Evolutionary conservation across 2,888 invertebrate species (phyloP).

Genomic region (Drosophila subsilvestris): DNA sequence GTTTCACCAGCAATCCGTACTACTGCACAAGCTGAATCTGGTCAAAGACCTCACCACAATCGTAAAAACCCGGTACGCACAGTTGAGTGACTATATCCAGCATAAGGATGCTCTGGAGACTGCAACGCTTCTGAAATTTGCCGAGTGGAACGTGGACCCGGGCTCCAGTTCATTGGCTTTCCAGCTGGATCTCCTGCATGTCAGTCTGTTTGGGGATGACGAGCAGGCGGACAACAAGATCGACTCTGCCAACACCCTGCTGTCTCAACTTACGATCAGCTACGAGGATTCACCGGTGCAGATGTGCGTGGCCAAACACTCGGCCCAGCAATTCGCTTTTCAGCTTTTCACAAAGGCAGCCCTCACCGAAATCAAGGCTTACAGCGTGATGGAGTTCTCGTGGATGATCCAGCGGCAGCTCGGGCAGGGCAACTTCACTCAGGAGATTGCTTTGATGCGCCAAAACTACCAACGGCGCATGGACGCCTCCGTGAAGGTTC

Average conservation of each 20-base stretch:
- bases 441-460: constrained; percentile 88
- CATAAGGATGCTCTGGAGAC: background rate
- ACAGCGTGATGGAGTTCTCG: constrained; percentile 94
- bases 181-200: constrained; percentile 18
- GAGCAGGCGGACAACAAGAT: background rate
- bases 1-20: background rate
- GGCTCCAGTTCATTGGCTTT: constrained; percentile 23
- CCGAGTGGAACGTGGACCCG: constrained; percentile 37
- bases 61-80: background rate
- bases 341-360: constrained; percentile 92
- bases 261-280: constrained; percentile 16
- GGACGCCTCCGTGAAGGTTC: constrained; percentile 83
- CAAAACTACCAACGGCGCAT: constrained; percentile 87
- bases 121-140: background rate
- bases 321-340: constrained; percentile 91
- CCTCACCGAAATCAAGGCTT: constrained; percentile 92
- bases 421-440: constrained; percentile 90
- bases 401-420: constrained; percentile 91
- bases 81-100: background rate
- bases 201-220: constrained; percentile 18
- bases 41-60: background rate
- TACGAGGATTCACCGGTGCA: constrained; percentile 83
- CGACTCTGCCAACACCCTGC: constrained; percentile 12
- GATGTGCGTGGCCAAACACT: constrained; percentile 89
- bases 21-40: background rate